These are phyloP conservation scores for Cynopterus sphinx DNA, from an alignment of 2,797 vertebrate species.

Conservation along the genomic window DNA sequence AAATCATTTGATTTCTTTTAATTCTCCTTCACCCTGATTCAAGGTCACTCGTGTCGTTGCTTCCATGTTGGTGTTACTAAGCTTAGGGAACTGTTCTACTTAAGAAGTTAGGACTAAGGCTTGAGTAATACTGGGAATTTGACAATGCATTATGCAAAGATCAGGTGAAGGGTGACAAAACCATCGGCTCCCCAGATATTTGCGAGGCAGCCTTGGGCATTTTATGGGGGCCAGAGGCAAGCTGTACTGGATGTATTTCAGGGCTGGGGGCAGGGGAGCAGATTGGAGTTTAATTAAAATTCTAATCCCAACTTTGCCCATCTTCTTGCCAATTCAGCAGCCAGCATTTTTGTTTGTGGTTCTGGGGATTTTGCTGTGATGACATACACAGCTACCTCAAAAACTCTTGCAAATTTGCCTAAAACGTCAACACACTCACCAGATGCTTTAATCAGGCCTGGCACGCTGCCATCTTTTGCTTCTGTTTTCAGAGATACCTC, in stretches of 20 bases:
- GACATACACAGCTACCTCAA: slow-evolving; percentile 78
- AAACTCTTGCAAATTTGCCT: slow-evolving; percentile 80
- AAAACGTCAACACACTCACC: slow-evolving; percentile 65
- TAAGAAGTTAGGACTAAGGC: not conserved
- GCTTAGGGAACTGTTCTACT: not conserved
- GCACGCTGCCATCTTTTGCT: slow-evolving; percentile 23
- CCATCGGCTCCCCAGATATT: slow-evolving; percentile 22
- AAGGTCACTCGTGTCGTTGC: slow-evolving; percentile 46
- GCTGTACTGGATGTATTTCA: slow-evolving; percentile 69
- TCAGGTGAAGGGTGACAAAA: not conserved
- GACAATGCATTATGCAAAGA: not conserved
- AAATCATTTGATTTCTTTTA: slow-evolving; percentile 58
- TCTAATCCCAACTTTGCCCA: slow-evolving; percentile 88
- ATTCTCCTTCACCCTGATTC: slow-evolving; percentile 6
- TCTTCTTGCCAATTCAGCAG: slow-evolving; percentile 89
- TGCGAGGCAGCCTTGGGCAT: slow-evolving; percentile 64
- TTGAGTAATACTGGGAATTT: not conserved
- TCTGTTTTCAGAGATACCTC: not conserved
- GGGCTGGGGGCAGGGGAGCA: slow-evolving; percentile 76
- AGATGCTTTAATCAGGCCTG: slow-evolving; percentile 69
- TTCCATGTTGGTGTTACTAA: not conserved
- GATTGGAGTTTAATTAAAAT: slow-evolving; percentile 86
- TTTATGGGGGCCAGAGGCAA: slow-evolving; percentile 49
- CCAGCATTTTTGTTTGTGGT: slow-evolving; percentile 77
- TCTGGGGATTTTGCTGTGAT: slow-evolving; percentile 78